A percentile compares a stretch with the other conserved stretches of the same genome.
These are phyloP conservation scores for Teleopsis dalmanni DNA, from an alignment of 1,140 invertebrate species.

Conservation along the genomic window DNA sequence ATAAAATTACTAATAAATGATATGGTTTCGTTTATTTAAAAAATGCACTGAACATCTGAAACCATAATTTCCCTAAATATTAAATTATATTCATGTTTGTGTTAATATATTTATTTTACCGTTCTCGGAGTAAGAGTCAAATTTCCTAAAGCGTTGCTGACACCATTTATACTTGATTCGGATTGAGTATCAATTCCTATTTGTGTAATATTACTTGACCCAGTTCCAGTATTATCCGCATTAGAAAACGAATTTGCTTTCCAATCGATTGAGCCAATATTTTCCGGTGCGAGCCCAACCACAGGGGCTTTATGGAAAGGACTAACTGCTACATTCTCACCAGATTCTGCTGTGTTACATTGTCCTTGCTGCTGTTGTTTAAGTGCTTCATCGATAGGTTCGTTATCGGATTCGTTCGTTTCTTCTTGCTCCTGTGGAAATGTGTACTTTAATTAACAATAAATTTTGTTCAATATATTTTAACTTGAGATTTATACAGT, in stretches of 20 bases:
- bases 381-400: conserved; percentile 30
- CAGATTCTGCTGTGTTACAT: conserved; percentile 1
- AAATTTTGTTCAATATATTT: neutral
- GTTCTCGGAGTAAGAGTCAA: conserved; percentile 33
- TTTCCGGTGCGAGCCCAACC: conserved; percentile 4
- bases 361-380: conserved; percentile 9
- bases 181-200: conserved; percentile 6
- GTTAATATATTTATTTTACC: too few relatives aligned
- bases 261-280: conserved; percentile 3
- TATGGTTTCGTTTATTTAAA: too few relatives aligned
- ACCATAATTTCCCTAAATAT: too few relatives aligned
- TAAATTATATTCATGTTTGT: too few relatives aligned
- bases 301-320: conserved; percentile 11
- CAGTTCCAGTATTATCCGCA: too few relatives aligned
- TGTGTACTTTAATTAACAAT: too few relatives aligned
- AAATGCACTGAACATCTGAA: too few relatives aligned
- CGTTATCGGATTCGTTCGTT: conserved; percentile 41
- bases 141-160: conserved; percentile 30
- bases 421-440: conserved; percentile 35
- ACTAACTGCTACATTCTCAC: conserved; percentile 8
- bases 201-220: too few relatives aligned
- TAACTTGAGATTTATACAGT: too few relatives aligned
- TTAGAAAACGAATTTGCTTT: neutral
- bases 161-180: conserved; percentile 26
- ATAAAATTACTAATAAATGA: too few relatives aligned